Conservation (phyloP, 2,888 invertebrate species). For the Parochlus steinenii region DNA sequence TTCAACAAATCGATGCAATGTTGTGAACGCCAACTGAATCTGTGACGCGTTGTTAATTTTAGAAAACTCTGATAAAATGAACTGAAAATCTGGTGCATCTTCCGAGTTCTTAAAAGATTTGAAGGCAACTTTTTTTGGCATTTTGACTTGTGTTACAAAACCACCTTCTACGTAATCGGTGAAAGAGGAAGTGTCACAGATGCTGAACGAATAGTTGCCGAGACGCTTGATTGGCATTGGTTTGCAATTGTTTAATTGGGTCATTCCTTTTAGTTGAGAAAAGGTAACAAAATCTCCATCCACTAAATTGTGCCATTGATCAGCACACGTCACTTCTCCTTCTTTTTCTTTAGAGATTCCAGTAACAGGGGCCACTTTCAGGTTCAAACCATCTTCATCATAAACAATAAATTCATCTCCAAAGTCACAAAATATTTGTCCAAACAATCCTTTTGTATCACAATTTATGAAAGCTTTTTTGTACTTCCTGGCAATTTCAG, state of each 20-base stretch:
- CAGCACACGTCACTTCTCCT: constrained; percentile 91
- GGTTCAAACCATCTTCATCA: constrained; percentile 83
- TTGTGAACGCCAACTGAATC: constrained; percentile 72
- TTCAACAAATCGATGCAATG: constrained; percentile 54
- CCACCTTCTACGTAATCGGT: constrained; percentile 79
- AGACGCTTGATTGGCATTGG: constrained; percentile 83
- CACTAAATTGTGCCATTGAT: constrained; percentile 89
- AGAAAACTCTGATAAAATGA: constrained; percentile 73
- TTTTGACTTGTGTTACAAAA: constrained; percentile 88
- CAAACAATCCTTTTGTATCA: constrained; percentile 82
- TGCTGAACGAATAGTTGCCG: constrained; percentile 93
- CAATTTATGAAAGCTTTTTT: constrained; percentile 76
- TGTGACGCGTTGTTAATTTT: constrained; percentile 86
- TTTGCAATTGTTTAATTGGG: constrained; percentile 71
- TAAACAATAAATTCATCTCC: constrained; percentile 76
- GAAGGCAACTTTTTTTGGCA: constrained; percentile 70
- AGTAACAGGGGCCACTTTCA: constrained; percentile 85
- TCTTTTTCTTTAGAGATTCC: constrained; percentile 69
- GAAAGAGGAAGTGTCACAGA: constrained; percentile 72
- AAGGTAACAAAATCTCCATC: constrained; percentile 95
- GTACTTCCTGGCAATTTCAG: constrained; percentile 66
- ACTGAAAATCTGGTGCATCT: constrained; percentile 59
- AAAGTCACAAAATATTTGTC: constrained; percentile 94
- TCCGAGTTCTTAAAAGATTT: constrained; percentile 62
- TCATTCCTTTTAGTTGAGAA: constrained; percentile 80